phyloP scores from a whole-genome alignment of 2,888 invertebrate genomes.

The Spisula solida region DNA sequence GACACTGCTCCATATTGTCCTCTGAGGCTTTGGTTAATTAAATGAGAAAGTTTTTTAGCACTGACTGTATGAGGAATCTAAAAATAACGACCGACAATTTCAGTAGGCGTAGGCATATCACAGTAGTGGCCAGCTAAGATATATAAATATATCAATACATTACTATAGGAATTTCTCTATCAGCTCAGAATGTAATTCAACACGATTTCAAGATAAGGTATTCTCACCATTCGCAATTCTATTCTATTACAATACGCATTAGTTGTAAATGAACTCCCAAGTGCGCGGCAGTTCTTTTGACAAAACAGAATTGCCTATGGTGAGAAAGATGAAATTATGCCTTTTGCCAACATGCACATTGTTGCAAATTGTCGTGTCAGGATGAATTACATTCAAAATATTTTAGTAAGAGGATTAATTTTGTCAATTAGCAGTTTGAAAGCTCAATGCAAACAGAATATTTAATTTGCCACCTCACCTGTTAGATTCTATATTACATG shows the following conservation, averaged over 20 bases:
- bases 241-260: not conserved
- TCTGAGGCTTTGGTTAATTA: too few relatives aligned
- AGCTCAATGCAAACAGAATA: not conserved
- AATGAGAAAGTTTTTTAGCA: too few relatives aligned
- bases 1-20: too few relatives aligned
- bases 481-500: not conserved
- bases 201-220: not conserved
- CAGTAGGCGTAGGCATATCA: too few relatives aligned
- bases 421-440: not conserved
- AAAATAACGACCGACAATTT: too few relatives aligned
- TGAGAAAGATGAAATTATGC: constrained; percentile 2
- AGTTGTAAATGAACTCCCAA: not conserved
- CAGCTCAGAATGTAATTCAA: not conserved
- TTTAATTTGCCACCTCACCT: not conserved
- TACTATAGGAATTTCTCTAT: not conserved
- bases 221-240: not conserved
- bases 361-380: constrained; percentile 13
- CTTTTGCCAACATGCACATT: constrained; percentile 9
- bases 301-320: not conserved
- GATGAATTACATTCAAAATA: not conserved
- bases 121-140: not conserved
- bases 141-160: not conserved
- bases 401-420: constrained; percentile 13
- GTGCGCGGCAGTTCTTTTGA: not conserved
- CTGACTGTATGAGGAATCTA: too few relatives aligned